Base-by-base conservation (phyloP, 2,888 invertebrate genomes). In the Toxonevra muliebris region DNA sequence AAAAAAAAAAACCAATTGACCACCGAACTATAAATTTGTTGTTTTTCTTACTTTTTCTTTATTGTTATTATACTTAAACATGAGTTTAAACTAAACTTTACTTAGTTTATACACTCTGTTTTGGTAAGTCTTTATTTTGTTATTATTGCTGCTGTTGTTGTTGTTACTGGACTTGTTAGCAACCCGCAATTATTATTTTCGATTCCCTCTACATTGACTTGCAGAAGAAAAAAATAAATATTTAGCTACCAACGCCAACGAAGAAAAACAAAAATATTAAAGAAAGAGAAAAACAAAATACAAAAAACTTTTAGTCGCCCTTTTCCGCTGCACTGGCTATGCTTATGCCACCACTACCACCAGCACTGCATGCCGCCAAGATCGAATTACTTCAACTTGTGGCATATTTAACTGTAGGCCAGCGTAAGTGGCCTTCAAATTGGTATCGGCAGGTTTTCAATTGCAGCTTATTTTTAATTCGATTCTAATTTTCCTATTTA, bases 11-110 rank as follows among this genome's bases (percentile, higher is more conserved):
- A 10, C 5, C 48, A 48, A 48, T 48, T 48, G 15, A n/a, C 13
- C 13, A 48, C 8, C 13, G 4, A 48, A 48, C 48, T n/a, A 15
- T 48, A n/a, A 8, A 48, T n/a, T 15, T n/a, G 8, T n/a, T 48
- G 13, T 15, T 15, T 30, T 57, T 54, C 19, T 11, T 11, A 20
- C 13, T 57, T 57, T 40, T n/a, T 20, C 42, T 41, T 59, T 43
- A 59, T 59, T 59, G 43, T 59, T 59, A 59, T 59, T 59, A 17
- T 9, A n/a, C 43, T 43, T 59, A 17, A 43, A 59, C 58, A 59
- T 43, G 58, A 42, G 58, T n/a, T 43, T 43, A 59, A 41, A 48
- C 58, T 43, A 59, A 59, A 30, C 43, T 43, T 12, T 30, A 43
- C 15, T 59, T 59, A 42, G 8, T 17, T 43, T 59, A 17, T 59